Evolutionary conservation across 2,888 invertebrate genomes (phyloP), one percentile per base, ranked within the genome.

Genomic region (Cybosia mesomella): DNA sequence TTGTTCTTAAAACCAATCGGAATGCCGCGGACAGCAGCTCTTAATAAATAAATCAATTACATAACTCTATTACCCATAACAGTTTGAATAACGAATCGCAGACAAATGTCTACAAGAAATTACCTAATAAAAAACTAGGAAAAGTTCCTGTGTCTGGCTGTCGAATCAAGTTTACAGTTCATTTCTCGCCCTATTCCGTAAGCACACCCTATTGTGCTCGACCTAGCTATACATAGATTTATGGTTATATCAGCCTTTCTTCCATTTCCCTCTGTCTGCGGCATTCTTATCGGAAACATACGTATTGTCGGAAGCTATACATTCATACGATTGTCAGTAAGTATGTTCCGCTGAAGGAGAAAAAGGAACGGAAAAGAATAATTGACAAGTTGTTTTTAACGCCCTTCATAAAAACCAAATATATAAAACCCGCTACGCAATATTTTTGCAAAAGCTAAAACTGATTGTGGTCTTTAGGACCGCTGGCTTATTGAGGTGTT

Each of bases 261-360:
- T 55, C 49, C 49, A 68, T 22, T 58, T 68, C 58, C 63, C 59
- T 64, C 62, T 64, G 59, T 49, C 64, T 64, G 60, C 49, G 68
- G 60, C 32, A 55, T 43, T 59, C 55, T 57, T 64, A 60, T 68
- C 68, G 64, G 64, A 68, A 68, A 63, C 64, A 64, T 59, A 34
- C 53, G 22, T 59, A 68, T 68, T 64, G 68, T 64, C 68, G 64
- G 64, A 64, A 60, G 64, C 54, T 60, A 64, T 60, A 57, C 55
- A 60, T 64, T 64, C 54, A 60, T 60, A 60, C 59, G 57, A 60
- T 32, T 54, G 36, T 64, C 60, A 43, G 15, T 39, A 13, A 28
- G 55, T 28, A 64, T 49, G 55, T 67, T 58, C 22, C 49, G 32
- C 8, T 32, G 13, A 39, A 21, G 15, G 36, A 61, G 18, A 24